A percentile compares a stretch with the other conserved stretches of the same genome.
Conservation (phyloP, 2,797 vertebrate species). For the Amniataba percoides region DNA sequence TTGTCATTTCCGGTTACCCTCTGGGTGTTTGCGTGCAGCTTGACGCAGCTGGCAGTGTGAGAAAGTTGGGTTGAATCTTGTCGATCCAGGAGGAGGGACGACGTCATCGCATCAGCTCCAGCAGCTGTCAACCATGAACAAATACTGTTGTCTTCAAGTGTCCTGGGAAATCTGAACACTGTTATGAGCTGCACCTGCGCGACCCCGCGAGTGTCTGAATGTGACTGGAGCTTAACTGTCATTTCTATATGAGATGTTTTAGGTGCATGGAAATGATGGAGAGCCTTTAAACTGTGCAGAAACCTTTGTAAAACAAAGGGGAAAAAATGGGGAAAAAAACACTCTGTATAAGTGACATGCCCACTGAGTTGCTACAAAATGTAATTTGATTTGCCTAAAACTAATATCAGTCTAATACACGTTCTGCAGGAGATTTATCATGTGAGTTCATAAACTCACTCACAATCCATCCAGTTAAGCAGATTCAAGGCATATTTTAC, state of each 20-base stretch:
- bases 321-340: neutral
- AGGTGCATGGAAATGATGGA: neutral
- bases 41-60: constrained; percentile 54
- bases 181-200: constrained; percentile 23
- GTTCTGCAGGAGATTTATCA: neutral
- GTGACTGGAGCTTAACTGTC: neutral
- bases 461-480: neutral
- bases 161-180: constrained; percentile 56
- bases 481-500: neutral
- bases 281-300: neutral
- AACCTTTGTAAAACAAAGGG: neutral
- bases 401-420: neutral
- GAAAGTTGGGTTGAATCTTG: constrained; percentile 65
- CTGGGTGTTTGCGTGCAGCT: neutral
- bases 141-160: constrained; percentile 59
- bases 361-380: neutral
- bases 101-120: constrained; percentile 71
- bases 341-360: neutral
- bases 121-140: constrained; percentile 77
- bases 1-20: neutral
- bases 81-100: constrained; percentile 41
- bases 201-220: neutral
- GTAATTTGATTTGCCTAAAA: neutral
- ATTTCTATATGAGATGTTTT: neutral
- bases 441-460: neutral